Percentiles rank a stretch among this genome's conserved stretches.
These are phyloP conservation scores for Rhea pennata DNA, from an alignment of 2,113 vertebrate genomes.

Conservation along the genomic window DNA sequence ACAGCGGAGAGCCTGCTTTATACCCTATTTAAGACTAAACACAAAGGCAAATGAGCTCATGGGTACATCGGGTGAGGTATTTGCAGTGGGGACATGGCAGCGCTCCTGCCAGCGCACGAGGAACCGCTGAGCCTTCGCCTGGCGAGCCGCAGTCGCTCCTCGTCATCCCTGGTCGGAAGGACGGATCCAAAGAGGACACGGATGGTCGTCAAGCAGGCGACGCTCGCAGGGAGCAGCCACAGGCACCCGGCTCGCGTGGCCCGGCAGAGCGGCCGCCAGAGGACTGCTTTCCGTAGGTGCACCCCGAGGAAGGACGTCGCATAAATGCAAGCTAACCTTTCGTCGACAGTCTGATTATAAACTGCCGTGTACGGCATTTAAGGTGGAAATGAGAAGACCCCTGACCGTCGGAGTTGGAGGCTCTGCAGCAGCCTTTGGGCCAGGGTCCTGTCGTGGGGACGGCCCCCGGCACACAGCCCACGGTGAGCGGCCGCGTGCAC, in stretches of 20 bases:
- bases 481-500: too few species aligned
- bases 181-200: background rate
- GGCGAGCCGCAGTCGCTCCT: background rate
- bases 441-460: background rate
- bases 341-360: background rate
- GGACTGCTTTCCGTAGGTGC: background rate
- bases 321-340: background rate
- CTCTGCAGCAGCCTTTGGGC: background rate
- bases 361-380: background rate
- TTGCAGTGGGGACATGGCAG: constrained; percentile 30
- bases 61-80: background rate
- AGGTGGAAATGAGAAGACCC: background rate
- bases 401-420: background rate
- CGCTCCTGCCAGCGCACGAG: background rate
- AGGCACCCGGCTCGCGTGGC: fast-evolving
- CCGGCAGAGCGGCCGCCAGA: background rate
- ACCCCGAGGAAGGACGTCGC: background rate
- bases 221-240: background rate
- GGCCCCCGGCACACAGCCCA: too few species aligned
- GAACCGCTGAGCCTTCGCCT: background rate
- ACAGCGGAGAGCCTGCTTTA: constrained; percentile 41
- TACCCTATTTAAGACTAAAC: constrained; percentile 24
- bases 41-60: constrained; percentile 68
- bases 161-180: background rate
- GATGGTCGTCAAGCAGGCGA: background rate